Conservation (phyloP, 92 coral and sea anemone genomes). For the Palythoa heliodiscus region DNA sequence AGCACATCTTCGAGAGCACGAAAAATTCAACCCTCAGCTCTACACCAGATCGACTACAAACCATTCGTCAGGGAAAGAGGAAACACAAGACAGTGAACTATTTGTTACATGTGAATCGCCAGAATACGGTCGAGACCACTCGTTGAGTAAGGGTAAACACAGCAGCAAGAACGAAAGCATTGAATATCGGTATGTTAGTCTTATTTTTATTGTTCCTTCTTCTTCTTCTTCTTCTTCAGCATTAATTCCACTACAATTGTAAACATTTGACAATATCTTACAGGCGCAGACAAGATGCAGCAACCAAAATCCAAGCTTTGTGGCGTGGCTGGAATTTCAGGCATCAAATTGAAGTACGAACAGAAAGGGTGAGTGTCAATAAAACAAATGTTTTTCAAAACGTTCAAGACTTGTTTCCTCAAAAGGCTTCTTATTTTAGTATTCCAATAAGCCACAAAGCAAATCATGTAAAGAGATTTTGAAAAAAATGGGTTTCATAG, state of each 20-base stretch:
- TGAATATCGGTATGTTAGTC: conserved; percentile 13
- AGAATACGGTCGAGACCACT: neutral
- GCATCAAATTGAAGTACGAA: conserved; percentile 73
- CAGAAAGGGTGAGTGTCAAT: conserved; percentile 46
- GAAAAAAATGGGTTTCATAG: no score
- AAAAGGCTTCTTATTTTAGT: no score
- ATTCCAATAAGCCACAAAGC: no score
- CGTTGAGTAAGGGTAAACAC: neutral
- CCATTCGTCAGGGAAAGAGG: neutral
- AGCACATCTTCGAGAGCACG: conserved; percentile 74
- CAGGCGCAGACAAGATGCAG: conserved; percentile 64
- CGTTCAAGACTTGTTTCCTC: no score
- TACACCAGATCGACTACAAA: neutral
- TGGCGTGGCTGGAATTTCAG: conserved; percentile 91
- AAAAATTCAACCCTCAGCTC: conserved; percentile 48
- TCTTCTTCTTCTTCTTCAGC: neutral
- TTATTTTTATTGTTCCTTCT: neutral
- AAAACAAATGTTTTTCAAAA: no score
- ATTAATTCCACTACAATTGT: no score
- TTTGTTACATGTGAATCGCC: neutral
- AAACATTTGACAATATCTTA: neutral
- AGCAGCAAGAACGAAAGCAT: neutral
- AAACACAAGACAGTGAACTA: neutral
- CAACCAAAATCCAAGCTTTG: conserved; percentile 75
- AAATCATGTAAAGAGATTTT: no score